Evolutionary conservation across 2,113 vertebrate species (phyloP), one percentile per base, ranked within the genome.

Genomic region (Cyrtonyx montezumae): DNA sequence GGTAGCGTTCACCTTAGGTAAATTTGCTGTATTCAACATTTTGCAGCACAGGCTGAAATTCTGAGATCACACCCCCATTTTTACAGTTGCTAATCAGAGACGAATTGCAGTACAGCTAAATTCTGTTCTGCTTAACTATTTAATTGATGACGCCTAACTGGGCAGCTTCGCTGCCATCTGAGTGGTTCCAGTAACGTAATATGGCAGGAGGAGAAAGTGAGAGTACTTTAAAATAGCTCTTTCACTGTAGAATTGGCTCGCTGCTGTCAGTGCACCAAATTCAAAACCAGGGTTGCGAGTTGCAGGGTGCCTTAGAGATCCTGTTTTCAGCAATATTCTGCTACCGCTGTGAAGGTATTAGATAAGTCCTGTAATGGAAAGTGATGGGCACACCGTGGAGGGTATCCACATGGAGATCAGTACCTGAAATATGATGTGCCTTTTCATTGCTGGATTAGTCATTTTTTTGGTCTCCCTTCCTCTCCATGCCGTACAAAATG

Each of bases 301-400:
- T 68, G 36, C 15, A 21, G 48, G 56, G 71, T 62, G 20, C 4
- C 1, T 73, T 91, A 37, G 21, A 36, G 63, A 43, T 79, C 22
- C 55, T 81, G 32, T 89, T 92, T 94, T 94, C 78, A 84, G 70
- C 74, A 51, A 6, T 34, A 36, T 53, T 93, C 63, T 34, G 71
- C 67, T 87, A 34, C 42, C 68, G 58, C 67, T 91, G 55, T 78
- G 71, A 59, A 92, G 74, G 70, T 58, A 82, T 49, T 58, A 77
- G 74, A 65, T 87, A 88, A 79, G 84, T 79, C 25, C 28, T 55
- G 2, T 51, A 13, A 14, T 20, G 12, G 21, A 77, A 13, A 49
- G 34, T n/a, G 32, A 28, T 55, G 58, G 42, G 37, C 84, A 26
- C 14, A 49, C 45, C 6, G 3, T 0, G 18, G 70, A 74, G 85